Conservation (phyloP, 2,113 vertebrate genomes). For the Daphoenositta chrysoptera region DNA sequence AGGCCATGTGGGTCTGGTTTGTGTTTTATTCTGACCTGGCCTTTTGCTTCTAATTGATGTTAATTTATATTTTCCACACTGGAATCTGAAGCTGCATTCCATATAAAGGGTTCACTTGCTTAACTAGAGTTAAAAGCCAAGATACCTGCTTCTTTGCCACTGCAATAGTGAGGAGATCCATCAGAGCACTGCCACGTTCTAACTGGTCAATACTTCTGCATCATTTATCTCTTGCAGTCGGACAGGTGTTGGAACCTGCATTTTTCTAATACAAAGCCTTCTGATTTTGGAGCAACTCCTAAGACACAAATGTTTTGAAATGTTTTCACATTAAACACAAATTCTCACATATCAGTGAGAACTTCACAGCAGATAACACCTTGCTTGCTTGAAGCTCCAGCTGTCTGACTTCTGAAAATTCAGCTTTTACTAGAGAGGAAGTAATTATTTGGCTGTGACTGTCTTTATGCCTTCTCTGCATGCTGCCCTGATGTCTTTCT, state of each 20-base stretch:
- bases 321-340: too few relatives aligned
- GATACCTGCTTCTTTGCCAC: background rate
- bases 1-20: background rate
- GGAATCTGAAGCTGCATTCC: background rate
- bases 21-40: background rate
- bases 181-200: fast-evolving
- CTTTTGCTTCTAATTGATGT: background rate
- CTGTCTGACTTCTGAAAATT: background rate
- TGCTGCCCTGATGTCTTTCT: background rate
- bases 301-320: background rate
- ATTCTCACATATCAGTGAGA: background rate
- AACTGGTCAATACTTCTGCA: background rate
- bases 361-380: background rate
- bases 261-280: background rate
- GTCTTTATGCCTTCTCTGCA: background rate
- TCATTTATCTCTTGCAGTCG: background rate
- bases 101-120: background rate
- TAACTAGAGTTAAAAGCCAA: background rate
- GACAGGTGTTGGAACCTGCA: background rate
- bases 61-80: background rate
- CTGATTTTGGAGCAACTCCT: background rate
- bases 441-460: background rate
- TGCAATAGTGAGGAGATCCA: background rate
- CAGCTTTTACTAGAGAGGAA: background rate
- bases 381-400: background rate